A percentile compares a stretch with the other conserved stretches of the same genome.
Evolutionary conservation across 1,140 invertebrate species (phyloP).

Genomic region (Pseudomyrmex sp.): DNA sequence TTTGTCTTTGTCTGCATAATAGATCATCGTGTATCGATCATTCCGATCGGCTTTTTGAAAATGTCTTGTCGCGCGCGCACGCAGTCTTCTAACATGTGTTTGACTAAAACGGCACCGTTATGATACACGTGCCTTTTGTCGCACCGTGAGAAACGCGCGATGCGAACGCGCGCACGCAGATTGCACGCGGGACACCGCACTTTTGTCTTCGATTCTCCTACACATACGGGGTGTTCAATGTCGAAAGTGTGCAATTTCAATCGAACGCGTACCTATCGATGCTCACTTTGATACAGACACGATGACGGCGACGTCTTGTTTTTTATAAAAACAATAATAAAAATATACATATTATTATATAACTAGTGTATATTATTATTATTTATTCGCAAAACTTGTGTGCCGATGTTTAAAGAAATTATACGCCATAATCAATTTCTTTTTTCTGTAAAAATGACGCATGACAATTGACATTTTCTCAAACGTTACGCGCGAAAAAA

Average conservation of each 20-base stretch:
- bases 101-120: slow-evolving; percentile 49
- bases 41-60: slow-evolving; percentile 5
- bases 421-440: too few species aligned
- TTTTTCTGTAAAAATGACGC: too few species aligned
- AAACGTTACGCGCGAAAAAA: too few species aligned
- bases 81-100: neutral
- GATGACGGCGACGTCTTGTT: too few species aligned
- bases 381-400: too few species aligned
- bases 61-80: neutral
- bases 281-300: neutral
- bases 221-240: slow-evolving; percentile 16
- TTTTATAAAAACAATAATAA: too few species aligned
- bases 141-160: slow-evolving; percentile 65
- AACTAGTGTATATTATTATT: too few species aligned
- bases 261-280: neutral
- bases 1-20: neutral
- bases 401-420: too few species aligned
- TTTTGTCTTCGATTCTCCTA: slow-evolving; percentile 21
- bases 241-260: neutral
- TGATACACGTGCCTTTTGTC: slow-evolving; percentile 61
- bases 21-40: neutral
- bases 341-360: too few species aligned
- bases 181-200: slow-evolving; percentile 54
- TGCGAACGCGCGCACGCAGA: slow-evolving; percentile 52
- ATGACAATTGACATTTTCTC: too few species aligned